A percentile compares a stretch with the other conserved stretches of the same genome.
Conservation (phyloP, 2,888 invertebrate species). For the Troides helena region DNA sequence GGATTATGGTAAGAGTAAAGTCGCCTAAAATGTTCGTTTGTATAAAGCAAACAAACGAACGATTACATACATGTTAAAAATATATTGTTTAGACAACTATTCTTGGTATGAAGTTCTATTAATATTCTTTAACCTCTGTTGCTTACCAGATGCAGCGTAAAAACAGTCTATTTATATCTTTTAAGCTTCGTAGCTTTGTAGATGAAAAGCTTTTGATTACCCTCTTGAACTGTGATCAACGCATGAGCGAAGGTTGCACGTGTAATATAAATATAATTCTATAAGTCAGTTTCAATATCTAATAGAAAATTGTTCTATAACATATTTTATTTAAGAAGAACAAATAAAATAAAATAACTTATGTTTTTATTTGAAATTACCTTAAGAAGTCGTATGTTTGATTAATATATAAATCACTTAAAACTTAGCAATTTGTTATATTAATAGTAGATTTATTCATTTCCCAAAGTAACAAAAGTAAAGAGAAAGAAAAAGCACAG, state of each 20-base stretch:
- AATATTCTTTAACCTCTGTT: background rate
- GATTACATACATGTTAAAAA: background rate
- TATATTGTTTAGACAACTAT: background rate
- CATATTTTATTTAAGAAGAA: background rate
- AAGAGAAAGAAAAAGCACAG: too few relatives aligned
- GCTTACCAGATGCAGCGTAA: background rate
- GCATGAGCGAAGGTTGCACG: background rate
- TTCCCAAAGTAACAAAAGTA: background rate
- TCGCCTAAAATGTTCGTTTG: too few relatives aligned
- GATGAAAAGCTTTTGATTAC: background rate
- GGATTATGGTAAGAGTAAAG: too few relatives aligned
- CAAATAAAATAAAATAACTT: too few relatives aligned
- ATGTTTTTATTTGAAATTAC: too few relatives aligned
- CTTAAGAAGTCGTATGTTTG: background rate
- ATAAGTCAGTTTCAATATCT: background rate
- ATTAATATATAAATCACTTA: too few relatives aligned
- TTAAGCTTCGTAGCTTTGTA: background rate
- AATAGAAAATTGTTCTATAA: background rate
- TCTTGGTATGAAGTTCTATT: background rate
- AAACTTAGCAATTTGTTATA: too few relatives aligned
- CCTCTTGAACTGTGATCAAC: background rate
- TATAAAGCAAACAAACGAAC: too few relatives aligned
- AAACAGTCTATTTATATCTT: constrained; percentile 2
- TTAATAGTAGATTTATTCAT: background rate
- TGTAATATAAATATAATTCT: background rate